These are phyloP conservation scores for Frieseomelitta varia DNA, from an alignment of 1,140 invertebrate species.

Conservation along the genomic window DNA sequence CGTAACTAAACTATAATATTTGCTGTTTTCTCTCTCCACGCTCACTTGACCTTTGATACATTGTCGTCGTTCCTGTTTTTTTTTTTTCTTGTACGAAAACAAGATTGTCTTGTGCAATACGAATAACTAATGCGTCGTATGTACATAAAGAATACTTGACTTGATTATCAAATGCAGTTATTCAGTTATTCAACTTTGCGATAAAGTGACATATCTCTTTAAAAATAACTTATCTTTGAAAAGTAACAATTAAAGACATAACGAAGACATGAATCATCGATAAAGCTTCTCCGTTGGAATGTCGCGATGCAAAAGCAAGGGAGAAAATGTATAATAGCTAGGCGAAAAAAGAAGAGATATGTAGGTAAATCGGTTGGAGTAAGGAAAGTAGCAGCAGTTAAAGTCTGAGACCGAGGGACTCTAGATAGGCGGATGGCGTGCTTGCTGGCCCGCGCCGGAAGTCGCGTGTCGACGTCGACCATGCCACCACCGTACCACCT, in stretches of 20 bases:
- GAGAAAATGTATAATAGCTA: background rate
- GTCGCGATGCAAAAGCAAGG: background rate
- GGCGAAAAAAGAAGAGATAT: background rate
- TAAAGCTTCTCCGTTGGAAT: background rate
- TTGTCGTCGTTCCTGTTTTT: fast-evolving
- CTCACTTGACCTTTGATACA: no score
- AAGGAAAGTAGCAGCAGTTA: slow-evolving; percentile 40
- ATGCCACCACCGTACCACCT: slow-evolving; percentile 62
- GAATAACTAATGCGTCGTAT: background rate
- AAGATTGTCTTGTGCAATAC: background rate
- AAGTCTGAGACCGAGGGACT: slow-evolving; percentile 42
- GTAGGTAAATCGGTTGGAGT: slow-evolving; percentile 7
- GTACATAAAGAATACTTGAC: background rate
- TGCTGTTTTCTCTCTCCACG: no score
- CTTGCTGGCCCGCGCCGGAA: slow-evolving; percentile 74
- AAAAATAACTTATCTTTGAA: no score
- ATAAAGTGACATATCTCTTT: background rate
- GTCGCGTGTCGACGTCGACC: slow-evolving; percentile 80
- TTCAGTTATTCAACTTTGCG: fast-evolving
- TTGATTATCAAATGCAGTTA: background rate
- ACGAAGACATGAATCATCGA: no score
- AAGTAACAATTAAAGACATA: no score
- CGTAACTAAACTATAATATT: no score
- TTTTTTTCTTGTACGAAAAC: background rate
- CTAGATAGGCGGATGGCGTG: slow-evolving; percentile 72